A percentile compares a stretch with the other conserved stretches of the same genome.
Conservation (phyloP, 2,797 vertebrate species). For the Scarus forsteni region DNA sequence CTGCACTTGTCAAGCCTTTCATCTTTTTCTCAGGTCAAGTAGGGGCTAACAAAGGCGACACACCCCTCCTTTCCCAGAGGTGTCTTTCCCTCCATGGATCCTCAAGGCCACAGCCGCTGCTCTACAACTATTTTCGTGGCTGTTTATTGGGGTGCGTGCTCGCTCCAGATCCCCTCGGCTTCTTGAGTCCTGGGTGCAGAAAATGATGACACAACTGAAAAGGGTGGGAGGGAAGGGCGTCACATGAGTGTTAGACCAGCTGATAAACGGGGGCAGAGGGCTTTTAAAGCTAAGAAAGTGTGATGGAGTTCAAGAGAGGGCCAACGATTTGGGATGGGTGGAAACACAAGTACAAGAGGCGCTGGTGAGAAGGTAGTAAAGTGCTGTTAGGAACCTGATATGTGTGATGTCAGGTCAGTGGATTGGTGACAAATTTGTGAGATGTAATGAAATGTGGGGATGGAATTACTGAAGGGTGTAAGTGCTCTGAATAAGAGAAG, state of each 20-base stretch:
- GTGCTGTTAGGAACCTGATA: constrained; percentile 72
- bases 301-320: constrained; percentile 56
- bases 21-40: constrained; percentile 18
- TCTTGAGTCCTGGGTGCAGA: constrained; percentile 19
- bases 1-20: constrained; percentile 7
- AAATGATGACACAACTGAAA: background rate
- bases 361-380: constrained; percentile 50
- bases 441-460: constrained; percentile 48
- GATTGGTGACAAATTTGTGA: constrained; percentile 39
- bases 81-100: constrained; percentile 9
- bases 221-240: background rate
- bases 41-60: constrained; percentile 4
- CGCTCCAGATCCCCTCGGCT: constrained; percentile 32
- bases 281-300: constrained; percentile 27
- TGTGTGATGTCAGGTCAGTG: constrained; percentile 69
- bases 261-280: constrained; percentile 58
- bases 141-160: constrained; percentile 79
- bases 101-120: background rate
- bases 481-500: constrained; percentile 3
- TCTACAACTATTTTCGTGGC: constrained; percentile 72
- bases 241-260: constrained; percentile 35
- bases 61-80: constrained; percentile 8
- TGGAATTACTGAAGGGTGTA: constrained; percentile 65
- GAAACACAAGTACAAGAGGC: constrained; percentile 58
- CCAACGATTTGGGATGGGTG: constrained; percentile 49